These are phyloP conservation scores for Laothoe populi DNA, from an alignment of 2,888 invertebrate species.

Conservation along the genomic window DNA sequence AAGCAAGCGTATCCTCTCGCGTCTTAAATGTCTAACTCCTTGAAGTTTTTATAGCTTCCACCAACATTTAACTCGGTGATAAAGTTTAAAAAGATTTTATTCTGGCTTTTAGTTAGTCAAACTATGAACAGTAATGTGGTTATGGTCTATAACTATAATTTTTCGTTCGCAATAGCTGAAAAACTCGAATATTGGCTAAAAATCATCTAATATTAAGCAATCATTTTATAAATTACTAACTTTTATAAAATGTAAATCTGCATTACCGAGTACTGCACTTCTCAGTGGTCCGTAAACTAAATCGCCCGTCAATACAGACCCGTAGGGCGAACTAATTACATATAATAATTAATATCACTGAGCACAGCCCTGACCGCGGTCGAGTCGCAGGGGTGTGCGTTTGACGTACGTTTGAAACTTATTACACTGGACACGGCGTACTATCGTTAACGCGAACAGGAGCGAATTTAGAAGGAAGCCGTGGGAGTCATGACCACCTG, in stretches of 20 bases:
- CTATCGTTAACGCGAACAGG: slow-evolving; percentile 21
- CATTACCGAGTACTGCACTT: neutral
- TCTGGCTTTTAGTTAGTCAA: too few species aligned
- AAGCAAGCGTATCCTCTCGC: neutral
- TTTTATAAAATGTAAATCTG: neutral
- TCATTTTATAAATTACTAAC: neutral
- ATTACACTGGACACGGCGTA: slow-evolving; percentile 23
- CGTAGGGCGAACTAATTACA: slow-evolving; percentile 34
- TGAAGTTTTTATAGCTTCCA: neutral
- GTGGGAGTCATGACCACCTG: neutral
- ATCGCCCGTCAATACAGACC: neutral
- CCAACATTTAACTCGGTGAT: neutral
- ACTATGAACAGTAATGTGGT: too few species aligned
- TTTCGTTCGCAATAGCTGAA: too few species aligned
- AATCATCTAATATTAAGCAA: too few species aligned
- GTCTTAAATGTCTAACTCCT: neutral
- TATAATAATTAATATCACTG: slow-evolving; percentile 17
- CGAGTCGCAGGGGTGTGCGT: slow-evolving; percentile 7
- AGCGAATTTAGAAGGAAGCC: neutral
- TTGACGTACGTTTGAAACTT: slow-evolving; percentile 26
- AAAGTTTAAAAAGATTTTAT: slow-evolving; percentile 5
- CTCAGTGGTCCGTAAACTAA: neutral
- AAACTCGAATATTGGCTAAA: too few species aligned
- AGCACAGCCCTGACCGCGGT: slow-evolving; percentile 1
- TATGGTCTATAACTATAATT: too few species aligned